These are phyloP conservation scores for Cynocephalus volans DNA, from an alignment of 2,113 vertebrate genomes.

Conservation along the genomic window DNA sequence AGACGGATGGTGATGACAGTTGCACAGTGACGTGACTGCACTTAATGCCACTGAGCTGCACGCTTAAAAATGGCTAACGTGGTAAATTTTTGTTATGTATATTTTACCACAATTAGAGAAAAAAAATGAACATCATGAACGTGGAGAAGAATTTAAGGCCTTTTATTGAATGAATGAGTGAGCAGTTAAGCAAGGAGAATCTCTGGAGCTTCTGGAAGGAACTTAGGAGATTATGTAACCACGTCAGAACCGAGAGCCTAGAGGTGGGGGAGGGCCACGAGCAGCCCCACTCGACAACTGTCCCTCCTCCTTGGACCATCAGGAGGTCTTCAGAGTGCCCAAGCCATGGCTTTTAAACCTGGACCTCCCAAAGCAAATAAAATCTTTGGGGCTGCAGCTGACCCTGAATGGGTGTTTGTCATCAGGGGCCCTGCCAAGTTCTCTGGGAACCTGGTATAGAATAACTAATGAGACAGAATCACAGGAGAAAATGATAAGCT, in stretches of 20 bases:
- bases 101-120: neutral
- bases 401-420: neutral
- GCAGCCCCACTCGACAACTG: too few relatives aligned
- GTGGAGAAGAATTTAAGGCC: neutral
- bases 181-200: neutral
- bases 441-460: neutral
- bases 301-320: neutral
- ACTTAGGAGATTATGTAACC: neutral
- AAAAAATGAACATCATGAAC: neutral
- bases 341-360: neutral
- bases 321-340: neutral
- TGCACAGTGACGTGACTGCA: neutral
- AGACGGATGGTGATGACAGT: neutral
- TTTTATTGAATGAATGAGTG: neutral
- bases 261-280: neutral
- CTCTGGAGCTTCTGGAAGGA: neutral
- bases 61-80: neutral
- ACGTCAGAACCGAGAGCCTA: neutral
- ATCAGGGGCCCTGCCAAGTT: neutral
- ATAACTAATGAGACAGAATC: neutral
- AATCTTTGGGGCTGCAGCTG: neutral
- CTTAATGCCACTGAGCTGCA: neutral
- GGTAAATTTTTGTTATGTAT: neutral
- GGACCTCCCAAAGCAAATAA: neutral
- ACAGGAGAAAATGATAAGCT: neutral